Base-by-base conservation (phyloP, 2,797 vertebrate species). In the Hypotaenidia philippensis region DNA sequence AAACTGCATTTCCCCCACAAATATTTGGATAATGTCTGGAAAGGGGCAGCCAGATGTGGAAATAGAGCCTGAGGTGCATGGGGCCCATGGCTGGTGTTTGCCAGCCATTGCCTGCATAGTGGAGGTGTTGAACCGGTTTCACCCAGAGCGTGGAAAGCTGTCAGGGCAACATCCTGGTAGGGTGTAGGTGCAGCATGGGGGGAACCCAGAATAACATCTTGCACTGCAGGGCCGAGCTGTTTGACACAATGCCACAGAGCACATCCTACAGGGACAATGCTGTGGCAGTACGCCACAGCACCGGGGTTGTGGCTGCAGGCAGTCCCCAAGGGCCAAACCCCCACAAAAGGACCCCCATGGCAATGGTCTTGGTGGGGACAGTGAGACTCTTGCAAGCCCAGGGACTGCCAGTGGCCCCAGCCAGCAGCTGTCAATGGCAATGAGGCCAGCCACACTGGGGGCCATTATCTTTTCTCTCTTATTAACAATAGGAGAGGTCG, bases 341-440 rank as follows among this genome's bases (percentile, higher is more conserved):
- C 32, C 6, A 3, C 55, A 0, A 4, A 61, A 47, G 47, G 13
- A 20, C 53, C 45, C 21, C 10, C 19, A 44, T 44, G 16, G 41
- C 16, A 27, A 7, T 1, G 1, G 14, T 1, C 0, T 40, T 74
- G 1, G 3, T 23, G 36, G 7, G 19, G 6, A 13, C 29, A 34
- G 55, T 16, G 56, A 63, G 47, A 82, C n/a, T 32, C 27, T 27
- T 38, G 64, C 19, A 70, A 29, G 5, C 38, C 32, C 11, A 9
- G 36, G 13, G 36, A 21, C 34, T 50, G 21, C 40, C 34, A 47
- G 14, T 0, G 4, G 57, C 50, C 23, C 17, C 5, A 21, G 63
- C 32, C n/a, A 25, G 20, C 19, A 63, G 45, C 29, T 22, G 20
- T 7, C 31, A 12, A 13, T 4, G 29, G 21, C 57, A 41, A 32